Evolutionary conservation across 2,888 invertebrate species (phyloP).

Genomic region (Homarus gammarus): DNA sequence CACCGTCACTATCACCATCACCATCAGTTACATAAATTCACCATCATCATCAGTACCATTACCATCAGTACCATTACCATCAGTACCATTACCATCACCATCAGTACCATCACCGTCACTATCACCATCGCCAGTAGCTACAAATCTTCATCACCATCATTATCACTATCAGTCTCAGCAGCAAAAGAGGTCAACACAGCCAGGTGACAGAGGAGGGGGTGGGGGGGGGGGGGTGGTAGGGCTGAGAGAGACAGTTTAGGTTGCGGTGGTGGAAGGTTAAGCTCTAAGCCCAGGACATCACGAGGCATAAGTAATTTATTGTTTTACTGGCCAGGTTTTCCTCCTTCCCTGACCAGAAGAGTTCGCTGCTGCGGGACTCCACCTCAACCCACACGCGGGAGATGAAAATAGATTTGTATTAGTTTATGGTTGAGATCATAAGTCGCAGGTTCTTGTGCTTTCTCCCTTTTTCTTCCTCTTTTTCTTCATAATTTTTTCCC

Average conservation of each 20-base stretch:
- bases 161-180: not conserved
- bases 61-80: not conserved
- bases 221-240: not conserved
- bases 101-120: not conserved
- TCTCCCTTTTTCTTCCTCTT: not conserved
- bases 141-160: not conserved
- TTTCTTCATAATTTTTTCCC: not conserved
- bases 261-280: not conserved
- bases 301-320: slow-evolving; percentile 59
- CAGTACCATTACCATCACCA: too few relatives aligned
- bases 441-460: not conserved
- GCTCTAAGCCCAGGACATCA: slow-evolving; percentile 32
- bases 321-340: slow-evolving; percentile 12
- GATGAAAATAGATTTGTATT: not conserved
- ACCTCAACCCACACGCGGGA: not conserved
- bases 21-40: not conserved
- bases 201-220: not conserved
- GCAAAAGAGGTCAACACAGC: not conserved
- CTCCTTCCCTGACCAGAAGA: not conserved
- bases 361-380: not conserved
- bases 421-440: not conserved
- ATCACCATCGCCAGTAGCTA: not conserved
- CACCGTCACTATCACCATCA: not conserved
- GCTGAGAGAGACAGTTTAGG: too few relatives aligned
- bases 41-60: not conserved